These are phyloP conservation scores for Triops cancriformis DNA, from an alignment of 1,140 invertebrate species.

Conservation along the genomic window DNA sequence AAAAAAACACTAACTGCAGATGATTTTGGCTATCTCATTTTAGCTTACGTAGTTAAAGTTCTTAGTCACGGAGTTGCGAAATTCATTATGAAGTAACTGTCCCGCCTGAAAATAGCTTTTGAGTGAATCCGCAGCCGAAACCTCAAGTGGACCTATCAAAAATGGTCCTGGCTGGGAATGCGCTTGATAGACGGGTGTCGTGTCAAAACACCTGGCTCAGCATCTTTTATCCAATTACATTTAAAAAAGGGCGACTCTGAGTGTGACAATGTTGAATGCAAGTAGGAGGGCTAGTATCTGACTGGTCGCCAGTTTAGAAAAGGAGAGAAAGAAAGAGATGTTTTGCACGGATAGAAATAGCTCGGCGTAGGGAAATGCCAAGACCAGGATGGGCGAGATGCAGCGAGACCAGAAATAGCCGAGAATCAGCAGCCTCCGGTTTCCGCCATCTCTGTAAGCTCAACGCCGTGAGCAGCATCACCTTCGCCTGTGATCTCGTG, in stretches of 20 bases:
- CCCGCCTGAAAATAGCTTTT: background rate
- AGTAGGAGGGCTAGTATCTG: background rate
- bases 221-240: background rate
- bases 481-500: background rate
- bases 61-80: background rate
- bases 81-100: background rate
- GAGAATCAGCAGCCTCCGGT: background rate
- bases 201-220: background rate
- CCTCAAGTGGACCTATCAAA: background rate
- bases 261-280: background rate
- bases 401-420: slow-evolving; percentile 9
- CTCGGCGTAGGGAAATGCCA: background rate
- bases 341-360: slow-evolving; percentile 14
- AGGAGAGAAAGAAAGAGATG: slow-evolving; percentile 2
- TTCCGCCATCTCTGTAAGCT: background rate
- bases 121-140: background rate
- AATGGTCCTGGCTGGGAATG: background rate
- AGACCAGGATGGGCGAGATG: background rate
- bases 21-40: too few species aligned
- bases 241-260: background rate
- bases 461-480: background rate
- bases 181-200: background rate
- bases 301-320: background rate
- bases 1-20: too few species aligned
- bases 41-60: too few species aligned